Conservation (phyloP, 2,113 vertebrate species). For the Stegastes partitus region DNA sequence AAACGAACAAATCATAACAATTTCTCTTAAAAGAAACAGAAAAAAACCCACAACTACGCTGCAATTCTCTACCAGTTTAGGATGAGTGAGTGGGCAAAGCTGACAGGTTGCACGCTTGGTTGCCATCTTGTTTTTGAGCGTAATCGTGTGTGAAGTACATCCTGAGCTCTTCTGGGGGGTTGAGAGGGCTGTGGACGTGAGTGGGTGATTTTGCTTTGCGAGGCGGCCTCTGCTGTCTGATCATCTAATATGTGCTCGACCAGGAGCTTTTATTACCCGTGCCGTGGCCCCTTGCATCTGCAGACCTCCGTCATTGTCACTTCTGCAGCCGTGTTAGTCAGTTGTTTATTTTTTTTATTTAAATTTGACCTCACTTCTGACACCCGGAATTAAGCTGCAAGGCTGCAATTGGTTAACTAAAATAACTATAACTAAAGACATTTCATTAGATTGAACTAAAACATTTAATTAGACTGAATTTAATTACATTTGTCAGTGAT, state of each 20-base stretch:
- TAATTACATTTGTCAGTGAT: too few species aligned
- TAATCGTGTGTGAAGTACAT: constrained; percentile 80
- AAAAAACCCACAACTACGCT: not conserved
- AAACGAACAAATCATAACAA: constrained; percentile 41
- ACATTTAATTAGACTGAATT: too few species aligned
- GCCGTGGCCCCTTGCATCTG: constrained; percentile 7
- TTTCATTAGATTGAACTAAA: too few species aligned
- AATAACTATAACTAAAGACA: too few species aligned
- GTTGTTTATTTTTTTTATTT: constrained; percentile 45
- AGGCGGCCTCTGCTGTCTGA: constrained; percentile 56
- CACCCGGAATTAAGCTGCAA: not conserved
- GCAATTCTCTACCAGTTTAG: constrained; percentile 28
- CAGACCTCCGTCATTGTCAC: constrained; percentile 16
- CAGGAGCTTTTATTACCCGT: constrained; percentile 46
- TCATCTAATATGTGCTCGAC: constrained; percentile 51
- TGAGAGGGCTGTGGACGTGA: constrained; percentile 56
- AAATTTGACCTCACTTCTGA: constrained; percentile 8
- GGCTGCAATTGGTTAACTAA: not conserved
- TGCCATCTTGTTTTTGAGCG: constrained; percentile 72
- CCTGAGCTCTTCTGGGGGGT: constrained; percentile 62
- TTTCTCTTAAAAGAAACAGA: not conserved
- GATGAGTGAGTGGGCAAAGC: constrained; percentile 54
- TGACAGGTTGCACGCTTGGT: constrained; percentile 73
- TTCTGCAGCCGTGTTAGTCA: constrained; percentile 13
- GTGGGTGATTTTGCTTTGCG: constrained; percentile 53